A percentile compares a stretch with the other conserved stretches of the same genome.
Conservation (phyloP, 2,113 vertebrate species). For the Copsychus sechellarum region DNA sequence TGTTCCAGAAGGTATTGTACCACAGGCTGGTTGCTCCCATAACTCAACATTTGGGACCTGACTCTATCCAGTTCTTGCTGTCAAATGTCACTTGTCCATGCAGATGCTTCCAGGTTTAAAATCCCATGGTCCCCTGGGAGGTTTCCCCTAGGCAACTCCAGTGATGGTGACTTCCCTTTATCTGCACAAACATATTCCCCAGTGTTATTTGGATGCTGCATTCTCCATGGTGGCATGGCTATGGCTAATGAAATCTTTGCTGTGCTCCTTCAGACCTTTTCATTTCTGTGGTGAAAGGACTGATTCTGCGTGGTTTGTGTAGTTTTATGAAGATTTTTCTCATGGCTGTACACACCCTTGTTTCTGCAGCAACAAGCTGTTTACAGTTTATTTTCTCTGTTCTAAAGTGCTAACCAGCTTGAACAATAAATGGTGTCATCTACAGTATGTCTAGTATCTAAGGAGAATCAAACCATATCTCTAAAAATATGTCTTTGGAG, state of each 20-base stretch:
- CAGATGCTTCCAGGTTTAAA: background rate
- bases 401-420: background rate
- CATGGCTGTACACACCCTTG: background rate
- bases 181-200: background rate
- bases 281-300: background rate
- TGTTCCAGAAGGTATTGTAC: background rate
- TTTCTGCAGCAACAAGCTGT: background rate
- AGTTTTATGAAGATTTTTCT: background rate
- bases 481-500: background rate
- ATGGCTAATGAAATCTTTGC: background rate
- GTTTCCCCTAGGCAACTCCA: background rate
- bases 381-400: background rate
- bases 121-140: background rate
- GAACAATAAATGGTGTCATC: background rate
- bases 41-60: background rate
- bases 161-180: background rate
- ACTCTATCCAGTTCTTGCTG: background rate
- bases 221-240: background rate
- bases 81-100: background rate
- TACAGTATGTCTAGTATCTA: background rate
- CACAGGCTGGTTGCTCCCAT: background rate
- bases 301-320: background rate
- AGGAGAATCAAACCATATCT: background rate
- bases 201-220: background rate
- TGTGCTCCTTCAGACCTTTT: background rate